A percentile compares a stretch with the other conserved stretches of the same genome.
Conservation (phyloP, 2,888 invertebrate genomes). For the Zhuqinia jingwanae region DNA sequence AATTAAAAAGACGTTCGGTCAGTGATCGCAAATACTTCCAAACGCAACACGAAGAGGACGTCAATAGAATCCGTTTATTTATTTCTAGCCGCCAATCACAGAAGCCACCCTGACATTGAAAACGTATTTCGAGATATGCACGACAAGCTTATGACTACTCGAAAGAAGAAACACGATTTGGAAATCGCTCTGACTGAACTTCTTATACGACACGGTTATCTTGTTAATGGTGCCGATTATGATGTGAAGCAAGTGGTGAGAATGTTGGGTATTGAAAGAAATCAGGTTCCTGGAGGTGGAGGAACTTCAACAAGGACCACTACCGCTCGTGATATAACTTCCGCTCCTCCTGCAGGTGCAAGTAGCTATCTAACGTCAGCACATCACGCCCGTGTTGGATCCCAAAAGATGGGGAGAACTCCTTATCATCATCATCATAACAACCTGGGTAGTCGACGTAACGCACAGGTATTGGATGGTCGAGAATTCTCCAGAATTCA, state of each 20-base stretch:
- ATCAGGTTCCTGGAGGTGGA: constrained; percentile 55
- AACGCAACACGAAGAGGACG: constrained; percentile 66
- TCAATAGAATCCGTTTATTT: constrained; percentile 43
- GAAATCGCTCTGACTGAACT: constrained; percentile 76
- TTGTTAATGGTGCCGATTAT: constrained; percentile 75
- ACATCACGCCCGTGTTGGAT: constrained; percentile 27
- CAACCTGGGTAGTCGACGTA: constrained; percentile 35
- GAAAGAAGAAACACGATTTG: constrained; percentile 73
- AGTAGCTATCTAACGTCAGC: neutral
- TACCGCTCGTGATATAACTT: too few species aligned
- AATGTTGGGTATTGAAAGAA: constrained; percentile 77
- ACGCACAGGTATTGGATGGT: constrained; percentile 44
- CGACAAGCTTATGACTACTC: constrained; percentile 62
- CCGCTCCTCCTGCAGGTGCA: neutral
- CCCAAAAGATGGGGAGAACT: neutral
- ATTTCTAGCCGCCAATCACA: constrained; percentile 59
- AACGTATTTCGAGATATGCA: constrained; percentile 47
- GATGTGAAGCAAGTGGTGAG: constrained; percentile 77
- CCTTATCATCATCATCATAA: too few species aligned
- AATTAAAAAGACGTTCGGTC: constrained; percentile 53
- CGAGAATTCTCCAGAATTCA: constrained; percentile 38
- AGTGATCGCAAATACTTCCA: constrained; percentile 60
- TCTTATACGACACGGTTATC: constrained; percentile 76
- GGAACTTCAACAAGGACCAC: neutral
- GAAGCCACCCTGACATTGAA: too few species aligned